phyloP scores from a whole-genome alignment of 2,888 invertebrate genomes.

The Aleiodes leptofemur region DNA sequence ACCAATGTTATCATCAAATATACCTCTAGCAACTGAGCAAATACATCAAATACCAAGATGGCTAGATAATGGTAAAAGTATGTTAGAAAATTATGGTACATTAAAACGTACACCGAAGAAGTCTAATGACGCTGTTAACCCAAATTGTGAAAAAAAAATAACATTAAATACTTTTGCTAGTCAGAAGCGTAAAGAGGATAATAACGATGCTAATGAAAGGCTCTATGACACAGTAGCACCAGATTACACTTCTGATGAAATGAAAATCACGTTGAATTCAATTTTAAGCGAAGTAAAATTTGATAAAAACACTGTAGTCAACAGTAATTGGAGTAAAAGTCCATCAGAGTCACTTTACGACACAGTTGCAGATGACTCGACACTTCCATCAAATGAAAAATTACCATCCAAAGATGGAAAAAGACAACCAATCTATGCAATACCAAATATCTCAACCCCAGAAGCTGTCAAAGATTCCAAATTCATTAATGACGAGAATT shows the following conservation, averaged over 20 bases:
- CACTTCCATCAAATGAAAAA: constrained; percentile 4
- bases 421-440: constrained; percentile 67
- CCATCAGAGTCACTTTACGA: constrained; percentile 46
- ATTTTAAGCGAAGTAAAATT: not conserved
- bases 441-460: constrained; percentile 57
- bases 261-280: constrained; percentile 28
- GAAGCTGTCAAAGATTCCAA: not conserved
- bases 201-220: constrained; percentile 49
- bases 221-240: constrained; percentile 60
- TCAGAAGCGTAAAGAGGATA: constrained; percentile 50
- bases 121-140: constrained; percentile 9
- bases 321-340: constrained; percentile 36
- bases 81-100: constrained; percentile 69
- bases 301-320: not conserved
- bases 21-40: constrained; percentile 57
- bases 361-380: constrained; percentile 40
- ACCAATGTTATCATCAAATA: constrained; percentile 61
- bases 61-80: constrained; percentile 60
- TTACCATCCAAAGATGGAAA: constrained; percentile 6
- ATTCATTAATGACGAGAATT: constrained; percentile 61
- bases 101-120: constrained; percentile 56
- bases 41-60: constrained; percentile 65
- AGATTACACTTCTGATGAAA: constrained; percentile 48
- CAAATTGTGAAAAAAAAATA: constrained; percentile 52
- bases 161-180: constrained; percentile 65